A percentile compares a stretch with the other conserved stretches of the same genome.
Evolutionary conservation across 2,888 invertebrate species (phyloP).

Genomic region (Auanema freiburgensis): DNA sequence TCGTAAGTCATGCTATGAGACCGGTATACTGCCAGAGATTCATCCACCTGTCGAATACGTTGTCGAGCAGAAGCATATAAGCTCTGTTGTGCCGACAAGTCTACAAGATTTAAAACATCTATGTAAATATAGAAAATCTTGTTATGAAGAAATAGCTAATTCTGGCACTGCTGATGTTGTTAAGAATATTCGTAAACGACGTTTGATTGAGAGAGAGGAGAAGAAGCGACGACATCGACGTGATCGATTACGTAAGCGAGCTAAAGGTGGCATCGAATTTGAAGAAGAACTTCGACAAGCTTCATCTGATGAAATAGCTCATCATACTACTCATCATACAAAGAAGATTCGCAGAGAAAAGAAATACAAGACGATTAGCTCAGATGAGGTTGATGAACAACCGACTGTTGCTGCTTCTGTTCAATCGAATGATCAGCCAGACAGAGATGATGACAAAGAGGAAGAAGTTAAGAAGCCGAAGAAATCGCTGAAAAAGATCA

Average conservation of each 20-base stretch:
- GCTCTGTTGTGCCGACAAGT: slow-evolving; percentile 32
- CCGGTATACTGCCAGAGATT: slow-evolving; percentile 48
- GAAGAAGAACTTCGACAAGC: background rate
- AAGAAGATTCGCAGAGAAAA: slow-evolving; percentile 5
- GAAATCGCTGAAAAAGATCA: slow-evolving; percentile 16
- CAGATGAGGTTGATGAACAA: slow-evolving; percentile 26
- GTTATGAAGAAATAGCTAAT: slow-evolving; percentile 46
- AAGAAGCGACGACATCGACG: slow-evolving; percentile 25
- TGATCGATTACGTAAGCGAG: slow-evolving; percentile 19
- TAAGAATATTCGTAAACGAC: slow-evolving; percentile 35
- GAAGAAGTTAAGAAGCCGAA: slow-evolving; percentile 10
- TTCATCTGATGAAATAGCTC: background rate
- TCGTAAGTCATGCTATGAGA: slow-evolving; percentile 54
- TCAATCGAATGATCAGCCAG: background rate
- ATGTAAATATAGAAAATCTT: slow-evolving; percentile 53
- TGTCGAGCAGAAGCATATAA: slow-evolving; percentile 29
- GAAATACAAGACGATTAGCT: background rate
- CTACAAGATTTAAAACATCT: slow-evolving; percentile 38
- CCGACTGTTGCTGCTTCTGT: slow-evolving; percentile 19
- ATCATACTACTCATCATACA: background rate
- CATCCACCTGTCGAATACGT: slow-evolving; percentile 20
- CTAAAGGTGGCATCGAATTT: slow-evolving; percentile 8
- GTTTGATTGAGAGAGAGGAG: slow-evolving; percentile 37
- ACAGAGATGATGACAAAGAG: background rate
- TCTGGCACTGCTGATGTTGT: slow-evolving; percentile 34